Evolutionary conservation across 2,888 invertebrate species (phyloP), one percentile per base, ranked within the genome.

Genomic region (Hyposoter dolosus): DNA sequence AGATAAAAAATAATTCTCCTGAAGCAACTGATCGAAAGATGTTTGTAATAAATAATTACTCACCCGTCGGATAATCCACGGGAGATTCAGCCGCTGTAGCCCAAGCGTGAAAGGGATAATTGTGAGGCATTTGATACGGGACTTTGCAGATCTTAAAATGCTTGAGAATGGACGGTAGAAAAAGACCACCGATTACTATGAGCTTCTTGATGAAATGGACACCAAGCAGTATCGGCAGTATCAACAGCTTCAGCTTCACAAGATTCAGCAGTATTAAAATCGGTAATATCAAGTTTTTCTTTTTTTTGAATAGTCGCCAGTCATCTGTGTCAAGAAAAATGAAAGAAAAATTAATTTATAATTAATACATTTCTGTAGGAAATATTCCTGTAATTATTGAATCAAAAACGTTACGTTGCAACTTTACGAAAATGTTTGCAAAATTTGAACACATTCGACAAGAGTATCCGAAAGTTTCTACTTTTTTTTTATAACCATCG

Each of bases 221-320:
- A 1, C 95, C 95, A 12, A 96, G 93, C 3, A 96, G 94, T 4
- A 96, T 95, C 0, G 96, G 96, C 0, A 96, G 94, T 35, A 96
- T 93, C 63, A 96, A 91, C 15, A 96, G 90, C 89, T 96, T 96
- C 69, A 94, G 72, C 86, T 94, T 94, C n/a, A 94, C 43, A 40
- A 94, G 89, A 72, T 94, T 93, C 82, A 94, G 80, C 17, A 94
- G 87, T 68, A 94, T 93, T 3, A 94, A 90, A 74, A 94, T 60
- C 10, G 94, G 94, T 23, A 94, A 84, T 89, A 98, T 97, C 92
- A 98, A 96, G 63, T 97, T 95, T 93, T 98, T 98, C 95, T 98
- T 98, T 90, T 98, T 94, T 94, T 97, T 97, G 68, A 92, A 90
- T 4, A 91, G 80, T 40, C 92, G 88, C 89, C 88, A 89, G 28